phyloP scores from a whole-genome alignment of 2,113 vertebrate species.

The Oryzias curvinotus region DNA sequence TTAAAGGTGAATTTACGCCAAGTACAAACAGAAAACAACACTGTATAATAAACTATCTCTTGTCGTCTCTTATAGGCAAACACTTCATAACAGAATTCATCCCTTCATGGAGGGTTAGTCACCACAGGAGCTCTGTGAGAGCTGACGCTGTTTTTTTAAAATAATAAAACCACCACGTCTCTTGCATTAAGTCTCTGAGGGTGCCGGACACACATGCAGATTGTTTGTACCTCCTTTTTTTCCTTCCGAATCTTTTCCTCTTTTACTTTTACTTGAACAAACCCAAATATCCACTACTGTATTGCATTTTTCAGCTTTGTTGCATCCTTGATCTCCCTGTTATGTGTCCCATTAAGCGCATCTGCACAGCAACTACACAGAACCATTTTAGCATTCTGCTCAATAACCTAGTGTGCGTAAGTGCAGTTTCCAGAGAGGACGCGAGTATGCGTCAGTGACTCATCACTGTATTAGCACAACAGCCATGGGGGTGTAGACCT shows the following conservation, averaged over 20 bases:
- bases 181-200: background rate
- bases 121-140: background rate
- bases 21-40: too few relatives aligned
- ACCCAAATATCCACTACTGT: background rate
- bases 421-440: constrained; percentile 60
- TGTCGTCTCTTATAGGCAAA: background rate
- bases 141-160: background rate
- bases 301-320: background rate
- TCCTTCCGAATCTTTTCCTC: background rate
- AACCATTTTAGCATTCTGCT: constrained; percentile 48
- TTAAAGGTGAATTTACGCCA: too few relatives aligned
- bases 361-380: constrained; percentile 1
- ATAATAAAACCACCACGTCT: background rate
- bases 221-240: background rate
- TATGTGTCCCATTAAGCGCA: background rate
- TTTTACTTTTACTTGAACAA: background rate
- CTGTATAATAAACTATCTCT: too few relatives aligned
- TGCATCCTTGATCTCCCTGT: constrained; percentile 4
- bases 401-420: constrained; percentile 51
- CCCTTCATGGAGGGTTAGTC: background rate
- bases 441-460: constrained; percentile 78
- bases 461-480: constrained; percentile 74
- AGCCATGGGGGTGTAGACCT: constrained; percentile 78
- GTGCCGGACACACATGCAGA: background rate
- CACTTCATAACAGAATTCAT: background rate